These are phyloP conservation scores for Danio kyathit DNA, from an alignment of 2,797 vertebrate genomes.

Conservation along the genomic window DNA sequence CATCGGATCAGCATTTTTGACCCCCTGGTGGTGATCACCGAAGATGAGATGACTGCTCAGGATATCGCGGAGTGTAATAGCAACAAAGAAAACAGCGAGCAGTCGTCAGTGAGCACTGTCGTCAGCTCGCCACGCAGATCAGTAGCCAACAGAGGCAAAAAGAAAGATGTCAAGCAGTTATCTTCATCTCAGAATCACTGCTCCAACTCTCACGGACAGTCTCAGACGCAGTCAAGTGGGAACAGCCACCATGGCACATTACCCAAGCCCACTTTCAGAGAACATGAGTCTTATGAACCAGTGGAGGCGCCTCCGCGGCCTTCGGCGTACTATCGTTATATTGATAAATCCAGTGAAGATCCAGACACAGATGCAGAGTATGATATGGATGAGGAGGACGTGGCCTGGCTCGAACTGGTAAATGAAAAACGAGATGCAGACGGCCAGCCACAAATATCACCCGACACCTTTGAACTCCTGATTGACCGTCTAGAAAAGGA, in stretches of 20 bases:
- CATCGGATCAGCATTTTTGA: constrained; percentile 91
- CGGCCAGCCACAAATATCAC: constrained; percentile 78
- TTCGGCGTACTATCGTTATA: constrained; percentile 83
- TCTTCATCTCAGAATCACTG: constrained; percentile 60
- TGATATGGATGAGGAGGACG: constrained; percentile 90
- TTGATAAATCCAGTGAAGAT: constrained; percentile 84
- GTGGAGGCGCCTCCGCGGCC: constrained; percentile 78
- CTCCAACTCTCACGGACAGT: constrained; percentile 63
- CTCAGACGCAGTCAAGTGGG: constrained; percentile 78
- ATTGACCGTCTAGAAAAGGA: constrained; percentile 88
- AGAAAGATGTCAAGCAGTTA: constrained; percentile 86
- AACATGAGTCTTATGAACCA: constrained; percentile 77
- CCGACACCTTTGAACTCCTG: constrained; percentile 87
- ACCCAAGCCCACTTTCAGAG: constrained; percentile 84
- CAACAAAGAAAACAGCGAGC: constrained; percentile 92
- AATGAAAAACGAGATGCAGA: constrained; percentile 83
- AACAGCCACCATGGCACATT: constrained; percentile 68
- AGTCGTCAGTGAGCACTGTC: constrained; percentile 81
- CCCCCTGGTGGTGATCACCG: constrained; percentile 87
- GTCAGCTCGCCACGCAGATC: constrained; percentile 78
- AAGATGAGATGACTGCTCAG: constrained; percentile 89
- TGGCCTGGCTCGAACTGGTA: constrained; percentile 88
- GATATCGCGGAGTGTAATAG: constrained; percentile 91
- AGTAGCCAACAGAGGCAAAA: constrained; percentile 83
- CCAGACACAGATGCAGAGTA: constrained; percentile 85